Percentiles rank a stretch among this genome's conserved stretches.
These are phyloP conservation scores for Stictocephala bisonia DNA, from an alignment of 2,888 invertebrate genomes.

Conservation along the genomic window DNA sequence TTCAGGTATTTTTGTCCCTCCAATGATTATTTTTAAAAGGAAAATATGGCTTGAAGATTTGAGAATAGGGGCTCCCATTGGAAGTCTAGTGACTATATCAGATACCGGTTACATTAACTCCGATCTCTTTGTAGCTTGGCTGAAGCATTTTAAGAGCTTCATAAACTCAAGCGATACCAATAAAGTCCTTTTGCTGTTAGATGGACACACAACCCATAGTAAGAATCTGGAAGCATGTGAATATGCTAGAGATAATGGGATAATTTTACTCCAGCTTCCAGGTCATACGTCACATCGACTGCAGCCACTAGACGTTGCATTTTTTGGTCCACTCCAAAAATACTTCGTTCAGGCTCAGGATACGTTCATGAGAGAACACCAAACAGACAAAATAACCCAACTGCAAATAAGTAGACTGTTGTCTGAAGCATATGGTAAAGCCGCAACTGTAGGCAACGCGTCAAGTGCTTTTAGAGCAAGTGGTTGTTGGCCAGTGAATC, in stretches of 20 bases:
- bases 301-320: not conserved
- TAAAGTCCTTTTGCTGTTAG: constrained; percentile 61
- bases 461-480: too few species aligned
- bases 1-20: constrained; percentile 63
- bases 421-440: too few species aligned
- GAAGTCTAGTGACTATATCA: constrained; percentile 53
- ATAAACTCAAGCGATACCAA: constrained; percentile 60
- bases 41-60: constrained; percentile 63
- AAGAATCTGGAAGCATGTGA: not conserved
- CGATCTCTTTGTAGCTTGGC: constrained; percentile 50
- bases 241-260: not conserved
- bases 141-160: constrained; percentile 59
- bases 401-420: too few species aligned
- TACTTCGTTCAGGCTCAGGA: too few species aligned
- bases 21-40: constrained; percentile 66
- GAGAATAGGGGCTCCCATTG: constrained; percentile 53
- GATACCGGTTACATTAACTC: constrained; percentile 61
- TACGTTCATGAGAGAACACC: too few species aligned
- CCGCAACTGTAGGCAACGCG: too few species aligned
- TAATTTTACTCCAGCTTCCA: not conserved
- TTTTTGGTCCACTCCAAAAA: not conserved
- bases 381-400: too few species aligned
- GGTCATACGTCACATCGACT: constrained; percentile 6
- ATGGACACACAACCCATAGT: constrained; percentile 59
- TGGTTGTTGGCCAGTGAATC: too few species aligned